Evolutionary conservation across 2,888 invertebrate species (phyloP), one percentile per base, ranked within the genome.

Genomic region (Caenorhabditis afra): DNA sequence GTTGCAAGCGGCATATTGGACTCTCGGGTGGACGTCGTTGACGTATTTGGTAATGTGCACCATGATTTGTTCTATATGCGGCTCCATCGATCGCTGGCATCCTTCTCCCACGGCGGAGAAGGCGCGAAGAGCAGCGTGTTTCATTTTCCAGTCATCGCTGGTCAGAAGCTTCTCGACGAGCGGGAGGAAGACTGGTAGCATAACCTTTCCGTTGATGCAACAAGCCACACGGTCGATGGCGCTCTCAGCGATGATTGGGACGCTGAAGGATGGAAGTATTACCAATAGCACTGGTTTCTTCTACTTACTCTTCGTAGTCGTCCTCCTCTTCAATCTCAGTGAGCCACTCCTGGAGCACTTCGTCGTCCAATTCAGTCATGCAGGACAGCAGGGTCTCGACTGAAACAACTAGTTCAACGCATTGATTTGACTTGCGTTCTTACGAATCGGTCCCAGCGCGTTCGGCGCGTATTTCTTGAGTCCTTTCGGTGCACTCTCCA

Each of bases 101-200:
- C 99, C 99, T 92, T 99, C 99, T 4, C 98, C 98, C 76, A 97
- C 95, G 0, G 97, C 96, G 7, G 97, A 98, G 55, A 99, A 94
- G 0, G 98, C 98, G 97, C 99, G 99, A 44, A 99, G 93, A 1
- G 96, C 99, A 49, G 98, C 98, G 91, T 98, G 96, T n/a, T 94
- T 92, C 85, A 91, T 90, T 66, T 91, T 89, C 92, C 92, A 93
- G 84, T 92, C 91, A 58, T 86, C 91, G 18, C 37, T 59, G n/a
- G 23, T 23, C 16, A 76, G 35, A 62, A 61, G 67, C 22, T 62
- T 59, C 44, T 80, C 80, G 50, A 80, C 80, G 16, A 80, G 64
- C 18, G 71, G 75, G 44, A 80, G 47, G 58, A 80, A 74, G 14
- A 95, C 94, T 0, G 95, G 95, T 80, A 99, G 92, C 92, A 99